phyloP scores from a whole-genome alignment of 2,888 invertebrate species.

The Archips crataeganus region DNA sequence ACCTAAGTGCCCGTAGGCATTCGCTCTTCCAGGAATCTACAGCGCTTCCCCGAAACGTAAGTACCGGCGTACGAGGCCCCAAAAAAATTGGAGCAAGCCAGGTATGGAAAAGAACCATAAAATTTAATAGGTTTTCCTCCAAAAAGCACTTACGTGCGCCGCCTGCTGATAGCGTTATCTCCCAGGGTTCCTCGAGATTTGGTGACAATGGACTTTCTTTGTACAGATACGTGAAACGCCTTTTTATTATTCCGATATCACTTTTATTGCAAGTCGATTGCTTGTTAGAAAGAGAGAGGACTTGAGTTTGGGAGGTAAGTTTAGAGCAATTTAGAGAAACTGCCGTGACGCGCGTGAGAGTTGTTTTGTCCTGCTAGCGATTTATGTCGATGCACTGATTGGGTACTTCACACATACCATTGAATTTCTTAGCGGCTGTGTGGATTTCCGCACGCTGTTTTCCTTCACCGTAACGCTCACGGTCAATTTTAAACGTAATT shows the following conservation, averaged over 20 bases:
- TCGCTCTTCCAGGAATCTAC: constrained; percentile 58
- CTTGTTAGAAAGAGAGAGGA: not conserved
- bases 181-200: constrained; percentile 44
- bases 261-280: constrained; percentile 10
- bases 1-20: not conserved
- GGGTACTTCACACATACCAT: no score
- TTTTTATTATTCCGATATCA: constrained; percentile 20
- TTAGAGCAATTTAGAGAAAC: no score
- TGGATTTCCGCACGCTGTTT: no score
- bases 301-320: not conserved
- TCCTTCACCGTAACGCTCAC: no score
- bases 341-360: no score
- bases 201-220: constrained; percentile 24
- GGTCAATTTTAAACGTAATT: no score
- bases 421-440: no score
- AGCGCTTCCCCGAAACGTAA: constrained; percentile 50
- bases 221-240: constrained; percentile 18
- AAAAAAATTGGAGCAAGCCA: constrained; percentile 83
- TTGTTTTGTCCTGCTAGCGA: no score
- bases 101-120: constrained; percentile 83
- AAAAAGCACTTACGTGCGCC: constrained; percentile 78
- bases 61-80: constrained; percentile 54
- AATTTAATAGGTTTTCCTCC: constrained; percentile 84
- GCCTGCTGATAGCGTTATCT: constrained; percentile 69
- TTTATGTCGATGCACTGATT: no score